These are phyloP conservation scores for Stenichneumon culpator DNA, from an alignment of 2,888 invertebrate species.

Conservation along the genomic window DNA sequence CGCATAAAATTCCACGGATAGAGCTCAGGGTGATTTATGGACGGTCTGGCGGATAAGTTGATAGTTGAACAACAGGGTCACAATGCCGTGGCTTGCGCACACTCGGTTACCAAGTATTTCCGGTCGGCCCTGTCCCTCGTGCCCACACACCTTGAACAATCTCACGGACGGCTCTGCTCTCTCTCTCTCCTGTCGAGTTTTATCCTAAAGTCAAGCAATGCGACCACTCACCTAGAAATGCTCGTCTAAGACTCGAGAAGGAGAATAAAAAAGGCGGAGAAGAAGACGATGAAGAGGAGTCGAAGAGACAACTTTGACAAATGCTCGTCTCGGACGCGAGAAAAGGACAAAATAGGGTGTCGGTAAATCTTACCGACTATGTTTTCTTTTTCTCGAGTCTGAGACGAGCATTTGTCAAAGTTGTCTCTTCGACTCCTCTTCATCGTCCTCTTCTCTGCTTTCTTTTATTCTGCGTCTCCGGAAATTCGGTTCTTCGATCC, in stretches of 20 bases:
- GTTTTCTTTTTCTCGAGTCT: background rate
- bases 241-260: background rate
- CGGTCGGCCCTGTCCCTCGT: slow-evolving; percentile 10
- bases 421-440: too few species aligned
- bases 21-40: background rate
- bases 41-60: background rate
- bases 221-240: background rate
- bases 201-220: background rate
- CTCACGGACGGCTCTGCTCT: background rate
- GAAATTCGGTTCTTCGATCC: too few species aligned
- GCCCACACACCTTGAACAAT: too few species aligned
- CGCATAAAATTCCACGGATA: slow-evolving; percentile 6
- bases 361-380: too few species aligned
- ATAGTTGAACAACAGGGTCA: background rate
- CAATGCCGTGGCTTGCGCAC: background rate
- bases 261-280: background rate
- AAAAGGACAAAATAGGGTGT: background rate
- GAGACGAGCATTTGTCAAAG: too few species aligned
- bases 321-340: background rate
- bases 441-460: too few species aligned
- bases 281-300: too few species aligned
- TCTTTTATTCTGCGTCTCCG: background rate
- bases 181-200: background rate
- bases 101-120: slow-evolving; percentile 33
- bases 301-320: too few species aligned